Evolutionary conservation across 2,888 invertebrate genomes (phyloP).

Genomic region (Sarcophaga rosellei): DNA sequence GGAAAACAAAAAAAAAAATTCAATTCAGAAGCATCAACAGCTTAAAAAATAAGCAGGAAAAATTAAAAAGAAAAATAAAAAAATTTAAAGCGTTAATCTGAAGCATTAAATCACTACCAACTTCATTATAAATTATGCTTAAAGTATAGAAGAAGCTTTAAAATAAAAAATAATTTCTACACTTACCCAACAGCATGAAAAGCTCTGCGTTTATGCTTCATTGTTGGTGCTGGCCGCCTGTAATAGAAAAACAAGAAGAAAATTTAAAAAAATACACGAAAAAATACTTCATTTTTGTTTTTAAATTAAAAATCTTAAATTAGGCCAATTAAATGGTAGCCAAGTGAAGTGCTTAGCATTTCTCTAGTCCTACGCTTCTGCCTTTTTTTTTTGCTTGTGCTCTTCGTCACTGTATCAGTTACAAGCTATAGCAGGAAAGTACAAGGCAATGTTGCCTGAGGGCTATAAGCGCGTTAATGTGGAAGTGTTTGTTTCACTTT

Average conservation of each 20-base stretch:
- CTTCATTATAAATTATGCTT: slow-evolving; percentile 64
- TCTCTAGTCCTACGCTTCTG: neutral
- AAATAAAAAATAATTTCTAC: neutral
- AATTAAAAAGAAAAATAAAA: slow-evolving; percentile 29
- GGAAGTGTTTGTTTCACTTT: neutral
- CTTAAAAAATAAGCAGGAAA: slow-evolving; percentile 18
- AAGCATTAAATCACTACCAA: slow-evolving; percentile 67
- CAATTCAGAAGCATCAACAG: neutral
- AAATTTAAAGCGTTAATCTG: slow-evolving; percentile 66
- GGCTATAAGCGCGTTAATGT: slow-evolving; percentile 6
- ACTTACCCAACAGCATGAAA: neutral
- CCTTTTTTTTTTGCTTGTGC: neutral
- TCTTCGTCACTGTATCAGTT: neutral
- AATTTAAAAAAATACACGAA: slow-evolving; percentile 33
- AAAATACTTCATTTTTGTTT: slow-evolving; percentile 68
- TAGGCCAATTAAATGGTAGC: slow-evolving; percentile 74
- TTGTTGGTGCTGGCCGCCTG: too few relatives aligned
- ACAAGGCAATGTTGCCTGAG: neutral
- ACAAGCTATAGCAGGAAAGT: neutral
- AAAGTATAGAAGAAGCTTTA: slow-evolving; percentile 51
- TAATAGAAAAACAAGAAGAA: neutral
- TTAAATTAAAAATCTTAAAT: slow-evolving; percentile 75
- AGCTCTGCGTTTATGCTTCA: neutral
- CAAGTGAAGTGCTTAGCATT: slow-evolving; percentile 17
- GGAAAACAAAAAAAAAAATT: too few relatives aligned